phyloP scores from a whole-genome alignment of 2,797 vertebrate species.

The Malurus leucopterus region DNA sequence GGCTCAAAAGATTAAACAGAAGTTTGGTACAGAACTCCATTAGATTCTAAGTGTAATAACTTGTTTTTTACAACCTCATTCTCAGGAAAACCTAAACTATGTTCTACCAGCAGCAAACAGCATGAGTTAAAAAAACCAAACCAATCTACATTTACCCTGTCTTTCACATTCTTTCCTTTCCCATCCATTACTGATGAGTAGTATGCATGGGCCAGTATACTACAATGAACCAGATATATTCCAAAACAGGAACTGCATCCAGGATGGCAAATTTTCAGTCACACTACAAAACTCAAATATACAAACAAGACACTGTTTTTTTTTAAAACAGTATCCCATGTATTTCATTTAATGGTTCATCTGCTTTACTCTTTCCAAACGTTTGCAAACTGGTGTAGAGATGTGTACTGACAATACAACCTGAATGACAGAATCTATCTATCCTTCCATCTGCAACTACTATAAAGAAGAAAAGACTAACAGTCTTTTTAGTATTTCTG shows the following conservation, averaged over 20 bases:
- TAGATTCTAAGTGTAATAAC: not conserved
- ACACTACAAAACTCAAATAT: not conserved
- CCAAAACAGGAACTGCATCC: not conserved
- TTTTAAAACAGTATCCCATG: rapidly evolving
- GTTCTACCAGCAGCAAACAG: not conserved
- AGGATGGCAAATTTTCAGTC: not conserved
- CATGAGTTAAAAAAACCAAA: not conserved
- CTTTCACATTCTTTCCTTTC: not conserved
- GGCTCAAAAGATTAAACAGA: not conserved
- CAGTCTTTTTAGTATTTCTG: not conserved
- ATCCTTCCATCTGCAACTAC: not conserved
- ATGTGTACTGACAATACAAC: not conserved
- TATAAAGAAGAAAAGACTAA: not conserved
- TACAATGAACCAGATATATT: not conserved
- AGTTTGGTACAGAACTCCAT: not conserved
- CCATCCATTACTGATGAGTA: not conserved
- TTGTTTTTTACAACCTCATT: not conserved
- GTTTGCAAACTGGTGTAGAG: not conserved
- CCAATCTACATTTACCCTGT: not conserved
- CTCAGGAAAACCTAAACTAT: not conserved
- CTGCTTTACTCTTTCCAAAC: not conserved
- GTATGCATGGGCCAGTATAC: not conserved
- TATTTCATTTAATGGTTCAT: not conserved
- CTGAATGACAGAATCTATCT: not conserved
- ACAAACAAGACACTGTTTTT: not conserved